A percentile compares a stretch with the other conserved stretches of the same genome.
phyloP scores from a whole-genome alignment of 2,113 vertebrate species.

The Labeo catla region DNA sequence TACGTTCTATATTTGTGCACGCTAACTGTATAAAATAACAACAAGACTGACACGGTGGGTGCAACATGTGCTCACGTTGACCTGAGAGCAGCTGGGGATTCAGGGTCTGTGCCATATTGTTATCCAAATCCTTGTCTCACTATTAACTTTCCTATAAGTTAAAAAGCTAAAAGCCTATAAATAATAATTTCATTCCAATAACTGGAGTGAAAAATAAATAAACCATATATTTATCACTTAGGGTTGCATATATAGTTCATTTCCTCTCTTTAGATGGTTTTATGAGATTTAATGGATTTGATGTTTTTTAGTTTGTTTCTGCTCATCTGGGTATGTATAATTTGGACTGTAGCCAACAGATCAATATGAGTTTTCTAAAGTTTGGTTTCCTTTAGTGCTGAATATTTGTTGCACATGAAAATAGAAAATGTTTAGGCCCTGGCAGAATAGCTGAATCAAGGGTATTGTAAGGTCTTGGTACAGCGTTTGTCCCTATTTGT shows the following conservation, averaged over 20 bases:
- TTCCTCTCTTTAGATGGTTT: not conserved
- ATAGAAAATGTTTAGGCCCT: too few species aligned
- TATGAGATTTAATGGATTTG: not conserved
- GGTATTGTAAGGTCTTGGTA: not conserved
- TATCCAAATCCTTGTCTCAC: not conserved
- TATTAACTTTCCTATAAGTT: not conserved
- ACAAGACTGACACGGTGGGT: not conserved
- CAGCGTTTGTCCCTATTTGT: conserved; percentile 27
- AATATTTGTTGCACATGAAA: not conserved
- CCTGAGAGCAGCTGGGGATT: not conserved
- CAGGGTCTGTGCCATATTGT: not conserved
- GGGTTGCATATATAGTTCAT: not conserved
- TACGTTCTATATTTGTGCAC: not conserved
- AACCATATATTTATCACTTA: not conserved
- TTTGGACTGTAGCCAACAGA: not conserved
- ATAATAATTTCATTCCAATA: not conserved
- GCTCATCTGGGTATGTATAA: not conserved
- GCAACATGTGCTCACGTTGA: not conserved
- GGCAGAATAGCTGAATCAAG: not conserved
- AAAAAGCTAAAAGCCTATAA: not conserved
- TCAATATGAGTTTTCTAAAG: not conserved
- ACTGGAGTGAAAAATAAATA: not conserved
- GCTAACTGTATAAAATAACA: not conserved
- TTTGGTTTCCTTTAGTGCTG: not conserved
- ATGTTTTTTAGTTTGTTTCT: not conserved